Conservation (phyloP, 2,113 vertebrate species). For the Cryptomyrus ogoouensis region DNA sequence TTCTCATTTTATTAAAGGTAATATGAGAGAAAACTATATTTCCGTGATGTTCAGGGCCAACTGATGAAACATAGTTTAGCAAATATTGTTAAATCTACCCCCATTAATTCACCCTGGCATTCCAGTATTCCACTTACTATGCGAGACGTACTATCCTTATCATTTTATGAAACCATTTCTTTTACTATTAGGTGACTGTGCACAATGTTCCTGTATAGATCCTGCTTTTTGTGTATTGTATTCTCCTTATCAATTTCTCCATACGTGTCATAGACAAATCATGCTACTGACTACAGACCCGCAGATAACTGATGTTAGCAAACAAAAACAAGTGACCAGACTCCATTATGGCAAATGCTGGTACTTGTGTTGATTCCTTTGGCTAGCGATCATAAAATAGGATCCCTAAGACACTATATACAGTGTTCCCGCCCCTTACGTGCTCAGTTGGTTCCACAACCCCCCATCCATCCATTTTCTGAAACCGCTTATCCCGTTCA, state of each 20-base stretch:
- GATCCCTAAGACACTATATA: background rate
- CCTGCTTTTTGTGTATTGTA: background rate
- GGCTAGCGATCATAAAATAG: background rate
- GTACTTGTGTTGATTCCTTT: background rate
- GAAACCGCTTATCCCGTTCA: too few relatives aligned
- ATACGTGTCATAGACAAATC: background rate
- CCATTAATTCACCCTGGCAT: background rate
- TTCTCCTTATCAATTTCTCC: background rate
- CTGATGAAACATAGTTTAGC: background rate
- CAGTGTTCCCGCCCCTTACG: background rate
- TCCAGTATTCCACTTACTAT: background rate
- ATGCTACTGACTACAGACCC: background rate
- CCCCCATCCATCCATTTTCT: background rate
- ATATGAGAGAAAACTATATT: background rate
- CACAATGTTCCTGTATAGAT: background rate
- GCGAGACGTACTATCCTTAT: background rate
- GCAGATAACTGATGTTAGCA: background rate
- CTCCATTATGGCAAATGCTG: background rate
- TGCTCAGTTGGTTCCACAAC: background rate
- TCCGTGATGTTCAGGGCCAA: background rate
- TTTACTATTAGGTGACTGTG: background rate
- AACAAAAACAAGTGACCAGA: background rate
- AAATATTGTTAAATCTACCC: background rate
- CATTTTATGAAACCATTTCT: background rate
- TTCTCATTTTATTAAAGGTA: background rate